Evolutionary conservation across 1,140 invertebrate species (phyloP).

Genomic region (Drosophila serrata): DNA sequence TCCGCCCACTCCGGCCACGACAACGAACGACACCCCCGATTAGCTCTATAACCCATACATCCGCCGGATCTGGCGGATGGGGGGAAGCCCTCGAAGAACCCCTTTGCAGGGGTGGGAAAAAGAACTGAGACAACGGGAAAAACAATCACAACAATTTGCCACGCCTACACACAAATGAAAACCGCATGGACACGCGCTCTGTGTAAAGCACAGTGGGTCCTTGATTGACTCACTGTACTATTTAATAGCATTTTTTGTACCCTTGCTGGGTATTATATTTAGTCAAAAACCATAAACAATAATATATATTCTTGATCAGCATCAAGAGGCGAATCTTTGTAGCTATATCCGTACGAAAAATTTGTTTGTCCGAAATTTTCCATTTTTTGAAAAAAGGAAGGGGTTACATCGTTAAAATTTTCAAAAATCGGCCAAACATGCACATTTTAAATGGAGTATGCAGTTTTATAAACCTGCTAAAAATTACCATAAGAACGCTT

Average conservation of each 20-base stretch:
- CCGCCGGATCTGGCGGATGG: constrained; percentile 4
- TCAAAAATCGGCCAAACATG: too few species aligned
- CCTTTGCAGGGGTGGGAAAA: constrained; percentile 15
- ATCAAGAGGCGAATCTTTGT: too few species aligned
- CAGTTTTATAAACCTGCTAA: too few species aligned
- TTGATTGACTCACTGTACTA: not conserved
- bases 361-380: too few species aligned
- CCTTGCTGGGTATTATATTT: too few species aligned
- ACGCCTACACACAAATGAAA: constrained; percentile 66
- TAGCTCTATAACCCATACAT: constrained; percentile 24
- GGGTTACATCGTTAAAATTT: too few species aligned
- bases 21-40: constrained; percentile 27
- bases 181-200: constrained; percentile 75
- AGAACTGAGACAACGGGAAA: constrained; percentile 44
- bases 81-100: constrained; percentile 23
- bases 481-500: too few species aligned
- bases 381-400: too few species aligned
- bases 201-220: constrained; percentile 23
- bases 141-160: constrained; percentile 83
- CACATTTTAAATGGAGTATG: too few species aligned
- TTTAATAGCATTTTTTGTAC: not conserved
- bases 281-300: too few species aligned
- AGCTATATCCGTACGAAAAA: too few species aligned
- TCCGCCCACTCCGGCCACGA: constrained; percentile 17
- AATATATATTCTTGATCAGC: too few species aligned